These are phyloP conservation scores for Neodon shergylaensis DNA, from an alignment of 2,113 vertebrate genomes.

Conservation along the genomic window DNA sequence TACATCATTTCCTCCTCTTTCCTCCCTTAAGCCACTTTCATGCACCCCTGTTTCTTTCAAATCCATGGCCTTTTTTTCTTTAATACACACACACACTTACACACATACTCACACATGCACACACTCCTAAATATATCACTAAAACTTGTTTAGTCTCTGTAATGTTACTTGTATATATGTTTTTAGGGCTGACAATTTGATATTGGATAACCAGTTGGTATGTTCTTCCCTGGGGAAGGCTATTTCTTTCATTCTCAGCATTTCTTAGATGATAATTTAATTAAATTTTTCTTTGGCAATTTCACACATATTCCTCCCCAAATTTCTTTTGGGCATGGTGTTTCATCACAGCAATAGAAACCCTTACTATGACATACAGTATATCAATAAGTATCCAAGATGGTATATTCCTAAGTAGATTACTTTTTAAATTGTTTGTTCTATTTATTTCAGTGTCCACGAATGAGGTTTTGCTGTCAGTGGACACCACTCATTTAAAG, in stretches of 20 bases:
- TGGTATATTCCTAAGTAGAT: not conserved
- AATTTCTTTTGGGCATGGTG: not conserved
- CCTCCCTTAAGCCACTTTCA: not conserved
- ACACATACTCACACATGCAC: too few species aligned
- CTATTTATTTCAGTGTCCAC: constrained; percentile 81
- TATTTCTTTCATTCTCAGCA: not conserved
- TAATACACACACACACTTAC: not conserved
- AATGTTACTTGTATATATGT: not conserved
- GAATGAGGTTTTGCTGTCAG: constrained; percentile 80
- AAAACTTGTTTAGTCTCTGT: not conserved
- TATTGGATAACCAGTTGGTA: not conserved
- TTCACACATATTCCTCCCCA: not conserved
- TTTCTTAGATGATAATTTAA: not conserved
- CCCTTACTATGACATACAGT: not conserved
- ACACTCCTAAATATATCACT: not conserved
- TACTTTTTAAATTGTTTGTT: constrained; percentile 50
- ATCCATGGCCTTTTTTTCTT: not conserved
- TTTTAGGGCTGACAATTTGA: not conserved
- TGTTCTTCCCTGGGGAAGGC: not conserved
- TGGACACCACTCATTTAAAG: constrained; percentile 86
- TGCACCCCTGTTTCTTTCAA: not conserved
- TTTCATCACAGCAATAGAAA: not conserved
- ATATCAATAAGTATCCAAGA: not conserved
- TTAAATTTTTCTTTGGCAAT: not conserved
- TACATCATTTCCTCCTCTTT: not conserved